These are phyloP conservation scores for Eudemis profundana DNA, from an alignment of 2,888 invertebrate genomes.

Conservation along the genomic window DNA sequence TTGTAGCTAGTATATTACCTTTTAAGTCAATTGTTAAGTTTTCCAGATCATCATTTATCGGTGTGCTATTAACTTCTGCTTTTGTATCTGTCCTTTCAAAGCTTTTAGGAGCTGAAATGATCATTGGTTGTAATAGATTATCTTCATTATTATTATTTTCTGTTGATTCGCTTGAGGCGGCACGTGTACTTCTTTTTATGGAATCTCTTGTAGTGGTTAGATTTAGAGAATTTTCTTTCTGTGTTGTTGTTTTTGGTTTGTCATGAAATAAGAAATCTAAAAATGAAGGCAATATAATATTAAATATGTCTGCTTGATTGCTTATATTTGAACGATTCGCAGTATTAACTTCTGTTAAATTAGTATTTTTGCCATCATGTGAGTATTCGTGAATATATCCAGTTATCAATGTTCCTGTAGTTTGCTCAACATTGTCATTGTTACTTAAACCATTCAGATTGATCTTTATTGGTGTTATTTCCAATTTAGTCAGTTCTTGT, in stretches of 20 bases:
- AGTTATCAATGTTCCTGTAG: neutral
- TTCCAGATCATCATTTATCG: constrained; percentile 43
- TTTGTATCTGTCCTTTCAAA: constrained; percentile 27
- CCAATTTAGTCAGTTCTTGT: constrained; percentile 17
- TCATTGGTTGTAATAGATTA: constrained; percentile 43
- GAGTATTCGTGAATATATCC: constrained; percentile 1
- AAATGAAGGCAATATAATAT: constrained; percentile 61
- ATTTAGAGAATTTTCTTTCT: constrained; percentile 13
- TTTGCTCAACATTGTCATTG: neutral
- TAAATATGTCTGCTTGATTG: constrained; percentile 49
- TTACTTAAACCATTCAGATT: neutral
- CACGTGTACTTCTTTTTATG: constrained; percentile 22
- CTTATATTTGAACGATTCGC: constrained; percentile 7
- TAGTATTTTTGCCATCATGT: neutral
- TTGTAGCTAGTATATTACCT: constrained; percentile 74
- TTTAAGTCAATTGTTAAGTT: constrained; percentile 71
- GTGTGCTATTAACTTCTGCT: constrained; percentile 28
- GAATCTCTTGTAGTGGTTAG: neutral
- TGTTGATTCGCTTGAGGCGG: neutral
- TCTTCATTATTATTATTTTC: constrained; percentile 2
- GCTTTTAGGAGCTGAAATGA: constrained; percentile 47
- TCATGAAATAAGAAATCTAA: constrained; percentile 64
- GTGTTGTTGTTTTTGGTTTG: constrained; percentile 44
- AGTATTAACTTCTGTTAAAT: neutral
- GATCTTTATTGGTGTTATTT: constrained; percentile 7